Evolutionary conservation across 2,113 vertebrate species (phyloP), one percentile per base, ranked within the genome.

Genomic region (Eulemur rufifrons): DNA sequence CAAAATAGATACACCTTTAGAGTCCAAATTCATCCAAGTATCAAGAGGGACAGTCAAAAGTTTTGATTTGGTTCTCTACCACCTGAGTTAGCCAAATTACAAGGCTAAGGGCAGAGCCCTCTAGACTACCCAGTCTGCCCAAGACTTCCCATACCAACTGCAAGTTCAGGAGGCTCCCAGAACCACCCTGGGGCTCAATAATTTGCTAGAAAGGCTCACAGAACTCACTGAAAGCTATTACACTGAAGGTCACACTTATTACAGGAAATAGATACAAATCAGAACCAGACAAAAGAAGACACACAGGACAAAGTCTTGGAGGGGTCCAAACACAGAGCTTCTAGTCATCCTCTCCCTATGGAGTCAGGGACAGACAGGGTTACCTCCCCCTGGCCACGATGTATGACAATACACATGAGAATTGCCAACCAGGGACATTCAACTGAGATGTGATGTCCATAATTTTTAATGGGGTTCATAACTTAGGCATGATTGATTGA

Each of bases 401-500:
- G 12, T 29, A 50, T 37, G 20, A 52, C 5, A 25, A 10, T 29
- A 29, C 1, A 2, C 6, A 13, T 2, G 3, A 25, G 1, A 39
- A 20, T 18, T 76, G 25, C 37, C 29, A 47, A n/a, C 9, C 6
- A 64, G 29, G 50, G 3, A 11, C 68, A 0, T 25, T 76, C 68
- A 61, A 23, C 25, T 5, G 4, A 29, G 42, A n/a, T 50, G 45
- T 17, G 15, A 42, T 27, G 25, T 18, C 81, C 32, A 54, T 29
- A 88, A 50, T 63, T 68, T 47, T 88, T 80, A 84, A 3, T 74
- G 71, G 29, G 13, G 47, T 63, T 91, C 8, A 88, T 80, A 56
- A 91, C 12, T 9, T 69, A 63, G 63, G 85, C 12, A 50, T 18
- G 13, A 61, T 61, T 50, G 20, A 68, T 25, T 25, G n/a, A 74